Evolutionary conservation across 92 coral and sea anemone genomes (phyloP).

Genomic region (Desmophyllum pertusum): DNA sequence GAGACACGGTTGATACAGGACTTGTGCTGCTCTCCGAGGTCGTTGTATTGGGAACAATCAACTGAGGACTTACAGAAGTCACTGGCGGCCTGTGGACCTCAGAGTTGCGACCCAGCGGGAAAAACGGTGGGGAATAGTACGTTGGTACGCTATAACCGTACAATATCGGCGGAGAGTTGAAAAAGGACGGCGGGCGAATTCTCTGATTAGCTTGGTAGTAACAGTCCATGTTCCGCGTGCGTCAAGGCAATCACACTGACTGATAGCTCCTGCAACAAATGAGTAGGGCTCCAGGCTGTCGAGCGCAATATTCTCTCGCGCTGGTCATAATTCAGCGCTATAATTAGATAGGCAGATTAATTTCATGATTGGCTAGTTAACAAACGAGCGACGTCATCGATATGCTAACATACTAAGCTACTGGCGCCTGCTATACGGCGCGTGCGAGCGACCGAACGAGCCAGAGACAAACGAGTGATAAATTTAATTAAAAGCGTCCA

Average conservation of each 20-base stretch:
- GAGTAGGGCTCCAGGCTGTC: constrained; percentile 48
- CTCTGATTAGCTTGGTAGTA: constrained; percentile 43
- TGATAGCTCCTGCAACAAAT: constrained; percentile 5
- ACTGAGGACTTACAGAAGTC: constrained; percentile 29
- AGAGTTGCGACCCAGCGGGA: constrained; percentile 39
- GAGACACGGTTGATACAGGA: constrained; percentile 12
- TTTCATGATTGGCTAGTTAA: constrained; percentile 74
- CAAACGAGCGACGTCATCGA: constrained; percentile 74
- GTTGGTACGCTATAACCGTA: constrained; percentile 76
- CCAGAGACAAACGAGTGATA: constrained; percentile 32
- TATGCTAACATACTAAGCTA: constrained; percentile 69
- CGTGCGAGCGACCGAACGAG: constrained; percentile 38
- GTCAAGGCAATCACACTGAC: not conserved
- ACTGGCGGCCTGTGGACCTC: constrained; percentile 54
- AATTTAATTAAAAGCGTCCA: constrained; percentile 37
- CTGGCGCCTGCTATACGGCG: constrained; percentile 70
- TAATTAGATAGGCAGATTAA: constrained; percentile 62
- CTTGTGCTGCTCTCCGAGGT: constrained; percentile 22
- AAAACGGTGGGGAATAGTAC: constrained; percentile 66
- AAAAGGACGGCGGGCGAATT: constrained; percentile 53
- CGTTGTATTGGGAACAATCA: not conserved
- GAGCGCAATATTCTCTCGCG: constrained; percentile 35
- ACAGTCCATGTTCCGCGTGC: constrained; percentile 54
- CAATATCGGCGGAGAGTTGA: constrained; percentile 61
- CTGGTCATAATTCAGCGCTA: constrained; percentile 53